Evolutionary conservation across 1,140 invertebrate species (phyloP).

Genomic region (Zaprionus davidi): DNA sequence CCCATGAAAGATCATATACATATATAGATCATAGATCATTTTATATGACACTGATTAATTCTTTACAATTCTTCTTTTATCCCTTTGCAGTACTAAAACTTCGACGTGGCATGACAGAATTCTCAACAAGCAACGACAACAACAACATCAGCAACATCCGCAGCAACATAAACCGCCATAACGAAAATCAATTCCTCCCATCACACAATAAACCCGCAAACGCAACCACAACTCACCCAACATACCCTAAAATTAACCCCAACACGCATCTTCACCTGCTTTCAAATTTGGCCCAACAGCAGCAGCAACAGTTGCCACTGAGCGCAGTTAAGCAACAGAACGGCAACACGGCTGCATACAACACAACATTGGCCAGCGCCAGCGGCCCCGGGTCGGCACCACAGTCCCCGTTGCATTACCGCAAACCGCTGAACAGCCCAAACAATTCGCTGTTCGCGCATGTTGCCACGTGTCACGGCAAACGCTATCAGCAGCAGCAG

Average conservation of each 20-base stretch:
- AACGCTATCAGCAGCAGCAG: conserved; percentile 75
- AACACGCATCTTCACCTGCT: conserved; percentile 49
- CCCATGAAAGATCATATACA: too few species aligned
- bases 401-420: conserved; percentile 69
- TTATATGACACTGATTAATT: not conserved
- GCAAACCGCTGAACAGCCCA: conserved; percentile 79
- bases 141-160: conserved; percentile 74
- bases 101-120: conserved; percentile 84
- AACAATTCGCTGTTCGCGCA: conserved; percentile 69
- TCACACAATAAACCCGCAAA: conserved; percentile 63
- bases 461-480: conserved; percentile 49
- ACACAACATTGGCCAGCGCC: conserved; percentile 30
- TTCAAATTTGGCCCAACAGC: conserved; percentile 59
- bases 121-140: conserved; percentile 82
- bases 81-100: conserved; percentile 75
- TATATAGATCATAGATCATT: not conserved
- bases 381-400: conserved; percentile 59
- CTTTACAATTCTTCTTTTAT: not conserved
- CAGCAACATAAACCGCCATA: conserved; percentile 71
- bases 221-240: conserved; percentile 45
- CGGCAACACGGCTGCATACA: conserved; percentile 70
- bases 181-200: conserved; percentile 72
- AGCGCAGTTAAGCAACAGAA: conserved; percentile 64
- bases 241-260: conserved; percentile 37
- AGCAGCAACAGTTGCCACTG: conserved; percentile 57